phyloP scores from a whole-genome alignment of 2,797 vertebrate genomes.

The Limosa lapponica region DNA sequence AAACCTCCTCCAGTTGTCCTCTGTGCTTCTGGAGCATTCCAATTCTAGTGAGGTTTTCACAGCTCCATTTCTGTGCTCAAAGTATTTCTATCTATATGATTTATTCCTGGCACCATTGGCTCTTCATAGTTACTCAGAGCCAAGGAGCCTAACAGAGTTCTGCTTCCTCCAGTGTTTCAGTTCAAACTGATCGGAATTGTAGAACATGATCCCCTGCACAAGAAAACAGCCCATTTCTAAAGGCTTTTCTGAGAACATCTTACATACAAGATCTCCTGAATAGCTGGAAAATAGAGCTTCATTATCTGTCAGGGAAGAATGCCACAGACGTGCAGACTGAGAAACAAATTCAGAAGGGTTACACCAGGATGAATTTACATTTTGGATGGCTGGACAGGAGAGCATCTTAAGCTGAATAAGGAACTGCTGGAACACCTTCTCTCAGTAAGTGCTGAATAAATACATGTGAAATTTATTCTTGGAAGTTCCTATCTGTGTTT shows the following conservation, averaged over 20 bases:
- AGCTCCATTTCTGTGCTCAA: background rate
- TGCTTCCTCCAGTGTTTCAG: background rate
- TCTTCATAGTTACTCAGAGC: background rate
- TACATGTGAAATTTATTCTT: background rate
- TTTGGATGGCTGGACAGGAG: background rate
- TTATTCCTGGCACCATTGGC: slow-evolving; percentile 20
- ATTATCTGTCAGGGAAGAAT: background rate
- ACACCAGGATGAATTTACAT: background rate
- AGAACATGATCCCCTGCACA: background rate
- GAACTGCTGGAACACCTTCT: background rate
- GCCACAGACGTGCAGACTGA: background rate
- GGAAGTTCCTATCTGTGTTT: background rate
- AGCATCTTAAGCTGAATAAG: background rate
- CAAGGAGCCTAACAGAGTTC: slow-evolving; percentile 11
- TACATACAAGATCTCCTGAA: background rate
- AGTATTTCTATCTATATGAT: slow-evolving; percentile 18
- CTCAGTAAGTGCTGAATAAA: slow-evolving; percentile 40
- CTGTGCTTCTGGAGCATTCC: background rate
- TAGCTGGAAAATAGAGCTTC: background rate
- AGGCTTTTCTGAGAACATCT: background rate
- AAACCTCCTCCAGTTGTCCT: background rate
- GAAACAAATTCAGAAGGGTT: background rate
- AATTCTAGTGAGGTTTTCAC: background rate
- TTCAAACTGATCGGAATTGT: background rate
- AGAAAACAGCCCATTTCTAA: background rate